These are phyloP conservation scores for Progne subis DNA, from an alignment of 2,113 vertebrate species.

Conservation along the genomic window DNA sequence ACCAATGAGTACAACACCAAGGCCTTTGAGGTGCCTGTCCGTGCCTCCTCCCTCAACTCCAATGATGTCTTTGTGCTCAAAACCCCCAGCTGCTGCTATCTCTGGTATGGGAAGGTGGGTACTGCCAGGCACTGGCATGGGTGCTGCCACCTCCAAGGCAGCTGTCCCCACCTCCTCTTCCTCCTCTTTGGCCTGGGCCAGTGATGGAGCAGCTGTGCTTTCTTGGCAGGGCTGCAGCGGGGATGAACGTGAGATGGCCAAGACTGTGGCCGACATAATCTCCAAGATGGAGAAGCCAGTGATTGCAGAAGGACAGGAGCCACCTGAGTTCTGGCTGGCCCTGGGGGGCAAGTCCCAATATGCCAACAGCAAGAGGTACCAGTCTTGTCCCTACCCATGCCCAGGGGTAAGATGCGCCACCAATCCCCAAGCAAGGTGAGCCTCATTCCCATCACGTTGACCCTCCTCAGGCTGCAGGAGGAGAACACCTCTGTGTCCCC, in stretches of 20 bases:
- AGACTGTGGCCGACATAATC: conserved; percentile 80
- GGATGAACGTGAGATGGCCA: conserved; percentile 87
- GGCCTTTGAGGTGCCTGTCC: conserved; percentile 78
- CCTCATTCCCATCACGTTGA: fast-evolving
- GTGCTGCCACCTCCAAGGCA: neutral
- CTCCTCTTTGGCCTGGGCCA: fast-evolving
- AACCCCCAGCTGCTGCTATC: conserved; percentile 80
- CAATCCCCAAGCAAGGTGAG: neutral
- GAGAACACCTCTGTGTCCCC: conserved; percentile 67
- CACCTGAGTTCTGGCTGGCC: conserved; percentile 84
- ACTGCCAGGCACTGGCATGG: fast-evolving
- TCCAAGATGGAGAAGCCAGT: conserved; percentile 83
- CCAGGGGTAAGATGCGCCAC: neutral
- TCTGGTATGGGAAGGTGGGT: conserved; percentile 89
- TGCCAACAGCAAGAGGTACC: conserved; percentile 82
- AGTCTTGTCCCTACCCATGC: neutral
- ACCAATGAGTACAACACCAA: conserved; percentile 83
- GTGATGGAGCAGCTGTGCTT: neutral
- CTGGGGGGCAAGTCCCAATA: conserved; percentile 87
- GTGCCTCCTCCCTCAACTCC: conserved; percentile 83
- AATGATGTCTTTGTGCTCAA: conserved; percentile 88
- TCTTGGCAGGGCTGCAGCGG: conserved; percentile 83
- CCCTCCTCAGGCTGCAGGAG: conserved; percentile 77
- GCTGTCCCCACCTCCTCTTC: neutral
- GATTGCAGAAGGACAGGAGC: conserved; percentile 87